Conservation (phyloP, 2,113 vertebrate species). For the Entelurus aequoreus region DNA sequence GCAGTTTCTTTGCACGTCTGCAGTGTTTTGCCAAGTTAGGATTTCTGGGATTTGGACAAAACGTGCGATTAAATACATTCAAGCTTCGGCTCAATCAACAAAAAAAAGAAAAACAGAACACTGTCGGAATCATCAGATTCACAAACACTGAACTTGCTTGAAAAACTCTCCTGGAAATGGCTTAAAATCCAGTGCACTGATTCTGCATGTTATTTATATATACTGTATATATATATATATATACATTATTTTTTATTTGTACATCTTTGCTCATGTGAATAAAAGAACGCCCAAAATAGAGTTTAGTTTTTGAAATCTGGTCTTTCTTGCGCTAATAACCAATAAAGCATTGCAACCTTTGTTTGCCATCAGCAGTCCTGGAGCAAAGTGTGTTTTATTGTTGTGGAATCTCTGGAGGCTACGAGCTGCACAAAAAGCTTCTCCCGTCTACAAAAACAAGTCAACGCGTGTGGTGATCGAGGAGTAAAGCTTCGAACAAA, state of each 20-base stretch:
- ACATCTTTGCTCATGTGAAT: conserved; percentile 40
- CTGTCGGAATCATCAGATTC: conserved; percentile 22
- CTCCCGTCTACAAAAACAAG: conserved; percentile 31
- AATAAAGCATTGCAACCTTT: conserved; percentile 51
- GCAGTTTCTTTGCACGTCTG: conserved; percentile 13
- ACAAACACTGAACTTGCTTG: conserved; percentile 11
- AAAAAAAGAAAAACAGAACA: not conserved
- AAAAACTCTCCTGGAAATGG: conserved; percentile 56
- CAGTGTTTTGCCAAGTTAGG: conserved; percentile 12
- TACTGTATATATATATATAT: conserved; percentile 19
- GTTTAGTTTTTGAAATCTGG: not conserved
- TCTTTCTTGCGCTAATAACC: conserved; percentile 14
- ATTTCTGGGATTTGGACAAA: not conserved
- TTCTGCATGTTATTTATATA: conserved; percentile 53
- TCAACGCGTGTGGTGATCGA: conserved; percentile 46
- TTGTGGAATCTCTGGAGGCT: conserved; percentile 39
- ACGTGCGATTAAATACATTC: conserved; percentile 54
- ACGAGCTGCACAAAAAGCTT: conserved; percentile 28
- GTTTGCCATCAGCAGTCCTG: conserved; percentile 14
- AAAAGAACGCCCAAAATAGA: conserved; percentile 32
- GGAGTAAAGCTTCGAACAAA: conserved; percentile 62
- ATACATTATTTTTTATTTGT: conserved; percentile 32
- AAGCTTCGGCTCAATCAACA: conserved; percentile 23
- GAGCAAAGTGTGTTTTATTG: not conserved
- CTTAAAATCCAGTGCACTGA: conserved; percentile 71